These are phyloP conservation scores for Drosophila gaucha DNA, from an alignment of 2,888 invertebrate species.

Conservation along the genomic window DNA sequence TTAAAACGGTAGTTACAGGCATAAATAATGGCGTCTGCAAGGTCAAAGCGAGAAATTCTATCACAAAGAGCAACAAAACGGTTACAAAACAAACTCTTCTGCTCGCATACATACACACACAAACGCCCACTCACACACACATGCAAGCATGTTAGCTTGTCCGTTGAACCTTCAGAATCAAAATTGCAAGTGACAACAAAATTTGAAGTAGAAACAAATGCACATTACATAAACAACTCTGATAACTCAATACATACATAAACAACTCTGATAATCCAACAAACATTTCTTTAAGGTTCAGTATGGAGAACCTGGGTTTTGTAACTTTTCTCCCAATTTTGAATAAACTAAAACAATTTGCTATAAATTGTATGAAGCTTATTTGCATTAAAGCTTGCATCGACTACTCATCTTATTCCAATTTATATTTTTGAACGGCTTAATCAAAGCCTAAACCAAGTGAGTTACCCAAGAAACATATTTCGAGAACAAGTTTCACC, in stretches of 20 bases:
- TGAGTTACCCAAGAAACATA: too few relatives aligned
- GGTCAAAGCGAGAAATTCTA: conserved; percentile 51
- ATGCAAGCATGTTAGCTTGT: conserved; percentile 14
- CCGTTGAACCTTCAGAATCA: conserved; percentile 6
- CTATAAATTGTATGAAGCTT: background rate
- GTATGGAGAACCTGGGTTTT: too few relatives aligned
- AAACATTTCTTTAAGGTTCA: background rate
- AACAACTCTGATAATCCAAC: background rate
- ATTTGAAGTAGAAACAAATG: conserved; percentile 7
- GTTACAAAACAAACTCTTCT: conserved; percentile 50
- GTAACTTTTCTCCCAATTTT: too few relatives aligned
- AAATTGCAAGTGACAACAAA: conserved; percentile 15
- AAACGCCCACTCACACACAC: background rate
- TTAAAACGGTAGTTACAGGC: background rate
- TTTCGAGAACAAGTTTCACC: background rate
- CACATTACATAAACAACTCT: conserved; percentile 1
- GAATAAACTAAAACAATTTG: background rate
- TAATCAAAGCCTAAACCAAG: too few relatives aligned
- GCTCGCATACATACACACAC: background rate
- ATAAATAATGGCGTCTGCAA: conserved; percentile 28
- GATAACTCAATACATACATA: background rate
- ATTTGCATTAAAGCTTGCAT: too few relatives aligned
- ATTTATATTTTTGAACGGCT: background rate
- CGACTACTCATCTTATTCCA: too few relatives aligned
- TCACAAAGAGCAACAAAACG: conserved; percentile 54